Evolutionary conservation across 2,888 invertebrate species (phyloP).

Genomic region (Lithophane ornitopus): DNA sequence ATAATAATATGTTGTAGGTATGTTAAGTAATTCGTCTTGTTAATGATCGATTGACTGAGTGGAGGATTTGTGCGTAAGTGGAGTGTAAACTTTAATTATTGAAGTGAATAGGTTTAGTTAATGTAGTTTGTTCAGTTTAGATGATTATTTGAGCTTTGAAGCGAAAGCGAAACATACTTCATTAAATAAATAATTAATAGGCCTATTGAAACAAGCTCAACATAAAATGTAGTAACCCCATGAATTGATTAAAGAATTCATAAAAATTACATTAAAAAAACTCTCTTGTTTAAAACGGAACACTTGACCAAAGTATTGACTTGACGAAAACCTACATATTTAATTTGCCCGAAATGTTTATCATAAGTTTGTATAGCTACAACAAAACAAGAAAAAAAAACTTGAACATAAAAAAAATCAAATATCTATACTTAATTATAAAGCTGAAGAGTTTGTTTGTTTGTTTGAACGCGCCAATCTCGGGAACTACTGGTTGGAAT

Average conservation of each 20-base stretch:
- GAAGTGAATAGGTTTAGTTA: slow-evolving; percentile 16
- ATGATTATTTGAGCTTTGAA: slow-evolving; percentile 11
- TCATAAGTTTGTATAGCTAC: slow-evolving; percentile 25
- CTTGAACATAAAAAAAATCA: too few species aligned
- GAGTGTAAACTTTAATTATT: slow-evolving; percentile 24
- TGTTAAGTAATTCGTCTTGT: slow-evolving; percentile 4
- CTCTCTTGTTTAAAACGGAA: not conserved
- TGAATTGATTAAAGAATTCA: not conserved
- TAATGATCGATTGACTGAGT: slow-evolving; percentile 6
- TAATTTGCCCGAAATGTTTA: slow-evolving; percentile 31
- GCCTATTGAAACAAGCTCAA: not conserved
- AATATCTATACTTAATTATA: too few species aligned
- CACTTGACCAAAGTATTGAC: not conserved
- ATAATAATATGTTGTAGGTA: not conserved
- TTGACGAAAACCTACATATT: slow-evolving; percentile 8
- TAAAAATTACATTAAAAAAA: not conserved
- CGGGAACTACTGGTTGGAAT: too few species aligned
- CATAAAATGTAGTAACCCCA: not conserved
- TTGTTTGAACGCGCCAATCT: too few species aligned
- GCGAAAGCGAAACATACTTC: not conserved
- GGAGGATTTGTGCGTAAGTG: not conserved
- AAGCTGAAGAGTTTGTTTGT: too few species aligned
- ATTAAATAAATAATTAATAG: not conserved
- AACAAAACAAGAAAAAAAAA: slow-evolving; percentile 16
- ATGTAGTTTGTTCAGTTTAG: not conserved